Conservation (phyloP, 2,888 invertebrate species). For the Cantharis lateralis region DNA sequence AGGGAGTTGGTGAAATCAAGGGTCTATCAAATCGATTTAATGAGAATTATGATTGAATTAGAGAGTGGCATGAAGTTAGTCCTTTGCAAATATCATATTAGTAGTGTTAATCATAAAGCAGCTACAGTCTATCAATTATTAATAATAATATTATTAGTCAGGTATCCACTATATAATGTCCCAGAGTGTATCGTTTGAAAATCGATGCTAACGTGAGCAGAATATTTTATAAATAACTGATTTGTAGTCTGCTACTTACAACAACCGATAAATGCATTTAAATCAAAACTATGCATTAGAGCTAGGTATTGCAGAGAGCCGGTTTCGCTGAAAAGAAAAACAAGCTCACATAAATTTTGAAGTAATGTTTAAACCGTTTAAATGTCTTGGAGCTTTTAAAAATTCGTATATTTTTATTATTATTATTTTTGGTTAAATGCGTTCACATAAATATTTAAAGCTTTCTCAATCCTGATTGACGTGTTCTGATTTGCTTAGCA, state of each 20-base stretch:
- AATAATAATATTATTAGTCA: conserved; percentile 17
- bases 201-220: conserved; percentile 21
- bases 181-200: neutral
- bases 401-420: neutral
- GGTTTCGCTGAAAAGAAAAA: neutral
- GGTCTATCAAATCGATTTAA: conserved; percentile 8
- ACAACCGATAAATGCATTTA: neutral
- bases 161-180: conserved; percentile 1
- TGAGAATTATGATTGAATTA: conserved; percentile 16
- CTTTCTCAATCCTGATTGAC: conserved; percentile 18
- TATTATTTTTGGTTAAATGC: neutral
- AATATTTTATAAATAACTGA: conserved; percentile 25
- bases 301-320: neutral
- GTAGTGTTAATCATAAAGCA: conserved; percentile 15
- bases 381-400: neutral
- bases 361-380: neutral
- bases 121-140: conserved; percentile 14
- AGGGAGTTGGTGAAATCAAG: neutral
- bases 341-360: neutral
- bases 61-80: conserved; percentile 5
- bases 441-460: conserved; percentile 3
- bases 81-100: conserved; percentile 10
- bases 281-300: neutral
- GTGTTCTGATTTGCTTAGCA: conserved; percentile 5
- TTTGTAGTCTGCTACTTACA: conserved; percentile 7